Conservation (phyloP, 2,888 invertebrate genomes). For the Cordilura impudica region DNA sequence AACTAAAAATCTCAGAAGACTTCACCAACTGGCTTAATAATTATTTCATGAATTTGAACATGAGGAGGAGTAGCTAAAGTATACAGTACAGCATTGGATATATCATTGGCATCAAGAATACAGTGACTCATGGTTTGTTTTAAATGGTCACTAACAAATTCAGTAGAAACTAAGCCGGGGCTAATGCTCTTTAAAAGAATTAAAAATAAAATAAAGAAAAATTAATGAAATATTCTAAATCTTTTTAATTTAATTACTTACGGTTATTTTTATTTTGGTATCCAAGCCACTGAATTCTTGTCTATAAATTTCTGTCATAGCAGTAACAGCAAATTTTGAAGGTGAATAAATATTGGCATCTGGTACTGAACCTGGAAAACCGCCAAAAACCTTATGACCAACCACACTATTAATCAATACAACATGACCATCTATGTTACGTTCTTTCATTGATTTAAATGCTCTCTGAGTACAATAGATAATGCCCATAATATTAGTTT, state of each 20-base stretch:
- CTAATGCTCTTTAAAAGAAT: slow-evolving; percentile 49
- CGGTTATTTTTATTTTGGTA: slow-evolving; percentile 76
- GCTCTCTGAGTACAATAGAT: too few relatives aligned
- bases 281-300: slow-evolving; percentile 73
- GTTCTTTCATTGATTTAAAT: too few relatives aligned
- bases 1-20: too few relatives aligned
- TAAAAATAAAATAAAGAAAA: slow-evolving; percentile 16
- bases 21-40: slow-evolving; percentile 71
- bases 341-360: slow-evolving; percentile 72
- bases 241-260: too few relatives aligned
- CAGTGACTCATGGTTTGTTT: neutral
- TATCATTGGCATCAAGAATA: slow-evolving; percentile 25
- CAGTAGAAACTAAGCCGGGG: slow-evolving; percentile 71
- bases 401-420: slow-evolving; percentile 77
- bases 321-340: slow-evolving; percentile 74
- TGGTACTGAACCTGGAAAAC: slow-evolving; percentile 50
- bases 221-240: too few relatives aligned
- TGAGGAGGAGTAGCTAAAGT: slow-evolving; percentile 53
- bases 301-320: slow-evolving; percentile 73
- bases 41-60: slow-evolving; percentile 64
- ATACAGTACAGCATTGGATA: slow-evolving; percentile 50
- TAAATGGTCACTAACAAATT: slow-evolving; percentile 63
- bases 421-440: too few relatives aligned
- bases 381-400: slow-evolving; percentile 71
- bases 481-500: slow-evolving; percentile 79